Base-by-base conservation (phyloP, 2,888 invertebrate genomes). In the Cryptus viduatorius region DNA sequence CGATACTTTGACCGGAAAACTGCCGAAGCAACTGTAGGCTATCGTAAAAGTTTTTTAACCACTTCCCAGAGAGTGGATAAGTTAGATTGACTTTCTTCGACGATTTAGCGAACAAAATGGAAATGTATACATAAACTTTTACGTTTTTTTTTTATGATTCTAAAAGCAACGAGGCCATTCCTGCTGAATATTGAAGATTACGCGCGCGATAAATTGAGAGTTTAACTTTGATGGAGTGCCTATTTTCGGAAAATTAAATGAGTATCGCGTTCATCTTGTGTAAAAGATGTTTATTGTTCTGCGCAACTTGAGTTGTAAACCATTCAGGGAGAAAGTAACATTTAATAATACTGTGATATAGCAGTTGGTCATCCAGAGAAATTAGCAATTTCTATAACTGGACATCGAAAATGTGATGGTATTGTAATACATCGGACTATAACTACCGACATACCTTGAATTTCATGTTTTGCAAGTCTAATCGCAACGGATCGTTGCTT, bases 71-170 rank as follows among this genome's bases (percentile, higher is more conserved):
- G 48, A 83, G 64, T 46, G 81, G 31, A 73, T 46, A 86, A 86
- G 85, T 86, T 86, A 79, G 78, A 85, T 86, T 85, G 83, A 81
- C 83, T 86, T 85, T 82, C 67, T 77, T 69, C 67, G 59, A 16
- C 67, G 56, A 59, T 68, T 64, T 10, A n/a, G 48, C 53, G 19
- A 48, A 37, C 19, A 65, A 69, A 83, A 53, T 79, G 31, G 79
- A 83, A 79, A 68, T 83, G 46, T 73, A 73, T 64, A 69, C 56
- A 24, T 14, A n/a, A 65, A 82, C 64, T 77, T 82, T 77, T 14
- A 50, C 8, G 37, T 4, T 37, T 37, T 37, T 37, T 37, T 37
- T 37, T 37, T 48, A 53, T 24, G 44, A 53, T 12, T 12, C 53
- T 56, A 24, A 16, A 46, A 61, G n/a, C 44, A 44, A 56, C 42